These are phyloP conservation scores for Emydura subglobosa DNA, from an alignment of 2,113 vertebrate species.

Conservation along the genomic window DNA sequence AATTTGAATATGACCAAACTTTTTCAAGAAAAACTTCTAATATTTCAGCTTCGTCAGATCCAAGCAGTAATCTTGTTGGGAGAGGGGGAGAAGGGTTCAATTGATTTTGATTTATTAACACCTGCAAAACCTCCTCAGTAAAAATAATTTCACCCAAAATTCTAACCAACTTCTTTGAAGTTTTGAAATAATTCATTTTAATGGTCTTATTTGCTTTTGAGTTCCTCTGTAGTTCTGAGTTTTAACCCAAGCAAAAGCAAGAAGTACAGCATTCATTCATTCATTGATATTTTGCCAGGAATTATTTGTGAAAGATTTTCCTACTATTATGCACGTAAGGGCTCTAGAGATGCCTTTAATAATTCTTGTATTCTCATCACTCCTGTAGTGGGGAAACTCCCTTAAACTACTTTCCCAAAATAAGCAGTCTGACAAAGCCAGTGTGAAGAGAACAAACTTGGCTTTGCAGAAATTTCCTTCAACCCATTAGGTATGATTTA, in stretches of 20 bases:
- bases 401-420: neutral
- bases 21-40: no score
- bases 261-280: neutral
- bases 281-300: neutral
- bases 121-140: no score
- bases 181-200: neutral
- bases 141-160: neutral
- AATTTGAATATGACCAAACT: no score
- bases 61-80: no score
- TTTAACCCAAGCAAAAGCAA: constrained; percentile 4
- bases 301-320: neutral
- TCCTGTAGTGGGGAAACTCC: neutral
- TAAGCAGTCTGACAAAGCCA: neutral
- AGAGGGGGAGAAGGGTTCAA: no score
- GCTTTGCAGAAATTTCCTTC: neutral
- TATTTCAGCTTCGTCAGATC: no score
- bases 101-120: no score
- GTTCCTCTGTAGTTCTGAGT: neutral
- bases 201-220: neutral
- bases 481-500: neutral
- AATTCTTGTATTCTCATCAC: neutral
- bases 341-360: neutral
- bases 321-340: neutral
- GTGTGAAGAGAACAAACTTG: neutral
- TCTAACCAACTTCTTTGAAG: neutral